Evolutionary conservation across 2,113 vertebrate genomes (phyloP).

Genomic region (Phainopepla nitens): DNA sequence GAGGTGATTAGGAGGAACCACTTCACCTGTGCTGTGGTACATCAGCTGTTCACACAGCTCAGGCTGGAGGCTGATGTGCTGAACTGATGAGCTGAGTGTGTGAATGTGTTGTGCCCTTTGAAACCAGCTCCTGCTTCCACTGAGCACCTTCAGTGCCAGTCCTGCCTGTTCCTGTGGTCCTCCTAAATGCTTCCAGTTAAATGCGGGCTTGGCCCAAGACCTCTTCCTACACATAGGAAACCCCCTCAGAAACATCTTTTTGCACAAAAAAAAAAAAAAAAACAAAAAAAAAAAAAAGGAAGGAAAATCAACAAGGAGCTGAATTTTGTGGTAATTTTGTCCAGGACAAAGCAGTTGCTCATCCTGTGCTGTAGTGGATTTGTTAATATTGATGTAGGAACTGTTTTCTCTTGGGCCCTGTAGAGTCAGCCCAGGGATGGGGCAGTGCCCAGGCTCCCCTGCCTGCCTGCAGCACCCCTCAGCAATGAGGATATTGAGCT

Average conservation of each 20-base stretch:
- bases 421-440: background rate
- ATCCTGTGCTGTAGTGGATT: background rate
- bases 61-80: background rate
- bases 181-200: background rate
- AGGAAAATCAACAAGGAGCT: background rate
- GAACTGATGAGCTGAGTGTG: fast-evolving
- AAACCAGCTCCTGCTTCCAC: background rate
- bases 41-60: background rate
- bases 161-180: background rate
- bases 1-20: background rate
- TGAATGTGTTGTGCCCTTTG: background rate
- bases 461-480: background rate
- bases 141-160: background rate
- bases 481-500: background rate
- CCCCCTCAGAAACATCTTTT: background rate
- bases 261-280: background rate
- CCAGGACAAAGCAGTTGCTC: background rate
- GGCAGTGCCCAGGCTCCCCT: background rate
- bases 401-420: background rate
- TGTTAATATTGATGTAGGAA: background rate
- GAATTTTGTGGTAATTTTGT: background rate
- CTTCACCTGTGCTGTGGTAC: background rate
- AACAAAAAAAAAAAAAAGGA: background rate
- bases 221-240: background rate
- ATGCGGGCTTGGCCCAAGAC: background rate